Evolutionary conservation across 1,140 invertebrate genomes (phyloP).

Genomic region (Lutraria rhynchaena): DNA sequence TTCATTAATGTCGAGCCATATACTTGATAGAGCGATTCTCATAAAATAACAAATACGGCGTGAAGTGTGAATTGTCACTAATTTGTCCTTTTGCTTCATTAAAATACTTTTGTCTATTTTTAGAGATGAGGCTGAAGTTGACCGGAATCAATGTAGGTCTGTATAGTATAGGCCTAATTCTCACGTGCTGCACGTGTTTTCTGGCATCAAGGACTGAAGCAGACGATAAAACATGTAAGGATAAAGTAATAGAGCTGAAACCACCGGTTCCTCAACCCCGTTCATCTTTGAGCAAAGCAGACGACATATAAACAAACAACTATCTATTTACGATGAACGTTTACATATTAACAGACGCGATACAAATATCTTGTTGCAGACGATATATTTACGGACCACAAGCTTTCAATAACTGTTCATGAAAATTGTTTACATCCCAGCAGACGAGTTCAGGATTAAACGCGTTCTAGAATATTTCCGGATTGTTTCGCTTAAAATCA

Average conservation of each 20-base stretch:
- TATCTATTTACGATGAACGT: too few species aligned
- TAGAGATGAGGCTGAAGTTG: constrained; percentile 25
- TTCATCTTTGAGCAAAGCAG: constrained; percentile 24
- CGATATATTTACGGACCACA: too few species aligned
- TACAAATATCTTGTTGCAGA: too few species aligned
- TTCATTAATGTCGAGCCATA: not conserved
- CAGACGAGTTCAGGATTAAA: too few species aligned
- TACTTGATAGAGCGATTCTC: too few species aligned
- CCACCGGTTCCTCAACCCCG: constrained; percentile 46
- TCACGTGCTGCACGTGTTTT: not conserved
- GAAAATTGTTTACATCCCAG: too few species aligned
- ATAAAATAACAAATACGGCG: not conserved
- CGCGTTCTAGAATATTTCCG: too few species aligned
- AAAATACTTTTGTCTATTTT: not conserved
- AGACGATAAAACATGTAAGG: not conserved
- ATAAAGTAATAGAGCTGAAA: constrained; percentile 9
- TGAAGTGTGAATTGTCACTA: not conserved
- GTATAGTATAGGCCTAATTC: not conserved
- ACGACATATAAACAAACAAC: too few species aligned
- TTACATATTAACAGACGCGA: too few species aligned
- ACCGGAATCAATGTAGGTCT: constrained; percentile 19
- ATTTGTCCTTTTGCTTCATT: not conserved
- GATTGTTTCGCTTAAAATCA: too few species aligned
- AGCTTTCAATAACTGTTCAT: too few species aligned
- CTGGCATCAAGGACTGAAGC: constrained; percentile 9